Base-by-base conservation (phyloP, 2,888 invertebrate species). In the Oxytorus armatus region DNA sequence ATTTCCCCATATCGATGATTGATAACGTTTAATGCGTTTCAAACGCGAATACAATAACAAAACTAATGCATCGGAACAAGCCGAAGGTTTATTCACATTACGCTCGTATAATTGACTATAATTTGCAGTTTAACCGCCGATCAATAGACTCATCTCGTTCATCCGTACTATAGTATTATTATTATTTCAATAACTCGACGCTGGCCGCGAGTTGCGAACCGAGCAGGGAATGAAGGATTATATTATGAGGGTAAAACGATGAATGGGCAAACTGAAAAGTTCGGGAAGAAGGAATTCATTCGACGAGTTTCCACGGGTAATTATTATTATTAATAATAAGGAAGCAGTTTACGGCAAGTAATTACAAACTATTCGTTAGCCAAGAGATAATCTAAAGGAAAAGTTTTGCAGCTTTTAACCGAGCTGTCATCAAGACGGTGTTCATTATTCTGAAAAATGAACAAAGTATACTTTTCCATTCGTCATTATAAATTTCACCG, bases 281-380 rank as follows among this genome's bases (percentile, higher is more conserved):
- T 73, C n/a, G 74, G 59, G n/a, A 53, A 72, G 82, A 77, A 80
- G 80, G 77, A 85, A 84, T 83, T 86, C 68, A 72, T 77, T 81
- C 23, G n/a, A 79, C 84, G 86, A 87, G 79, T 84, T 85, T 65
- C 25, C 42, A 57, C 23, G 59, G 25, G 83, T 83, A 78, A 79
- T 79, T 87, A 85, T 86, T 86, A 87, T 68, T 66, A 78, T 61
- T 78, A 42, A 65, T 21, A 51, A 23, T 39, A 14, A 23, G 16
- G 18, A 51, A 53, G 68, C 33, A 55, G 25, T 85, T 86, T 84
- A 83, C 80, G 65, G 51, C 73, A 51, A 57, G 66, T 29, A 66
- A 61, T 51, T 75, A 14, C 2, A 25, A 65, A 65, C 59, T 59
- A 39, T 23, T 16, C 42, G 44, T 68, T 63, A 55, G 23, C 16